Conservation (phyloP, 2,797 vertebrate species). For the Ptychadena robeensis region DNA sequence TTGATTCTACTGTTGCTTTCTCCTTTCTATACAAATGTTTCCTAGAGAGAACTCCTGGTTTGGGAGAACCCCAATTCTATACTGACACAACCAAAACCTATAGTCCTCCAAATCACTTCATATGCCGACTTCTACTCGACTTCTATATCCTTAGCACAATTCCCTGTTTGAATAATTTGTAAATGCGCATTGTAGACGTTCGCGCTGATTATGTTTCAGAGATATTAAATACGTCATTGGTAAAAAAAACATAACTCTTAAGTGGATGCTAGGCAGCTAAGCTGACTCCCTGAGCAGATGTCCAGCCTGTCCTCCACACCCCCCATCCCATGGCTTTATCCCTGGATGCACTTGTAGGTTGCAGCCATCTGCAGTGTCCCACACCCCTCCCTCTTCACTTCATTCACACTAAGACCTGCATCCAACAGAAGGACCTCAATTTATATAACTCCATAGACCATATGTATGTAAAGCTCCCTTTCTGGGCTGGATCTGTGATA, state of each 20-base stretch:
- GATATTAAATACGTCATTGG: neutral
- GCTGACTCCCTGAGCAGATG: conserved; percentile 35
- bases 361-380: conserved; percentile 49
- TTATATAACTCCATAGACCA: conserved; percentile 12
- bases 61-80: no score
- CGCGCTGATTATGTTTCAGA: neutral
- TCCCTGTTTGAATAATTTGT: neutral
- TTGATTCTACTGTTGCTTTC: no score
- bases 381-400: conserved; percentile 10
- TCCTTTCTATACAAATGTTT: no score
- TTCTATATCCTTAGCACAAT: neutral
- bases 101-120: neutral
- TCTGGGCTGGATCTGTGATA: neutral
- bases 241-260: neutral
- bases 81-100: no score
- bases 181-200: neutral
- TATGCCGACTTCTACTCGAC: no score
- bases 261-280: conserved; percentile 16
- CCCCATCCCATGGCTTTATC: conserved; percentile 45
- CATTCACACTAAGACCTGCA: conserved; percentile 36
- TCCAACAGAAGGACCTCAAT: conserved; percentile 19
- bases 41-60: no score
- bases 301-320: conserved; percentile 26
- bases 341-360: conserved; percentile 58
- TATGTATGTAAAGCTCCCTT: neutral